Conservation (phyloP, 2,113 vertebrate species). For the Columba livia region DNA sequence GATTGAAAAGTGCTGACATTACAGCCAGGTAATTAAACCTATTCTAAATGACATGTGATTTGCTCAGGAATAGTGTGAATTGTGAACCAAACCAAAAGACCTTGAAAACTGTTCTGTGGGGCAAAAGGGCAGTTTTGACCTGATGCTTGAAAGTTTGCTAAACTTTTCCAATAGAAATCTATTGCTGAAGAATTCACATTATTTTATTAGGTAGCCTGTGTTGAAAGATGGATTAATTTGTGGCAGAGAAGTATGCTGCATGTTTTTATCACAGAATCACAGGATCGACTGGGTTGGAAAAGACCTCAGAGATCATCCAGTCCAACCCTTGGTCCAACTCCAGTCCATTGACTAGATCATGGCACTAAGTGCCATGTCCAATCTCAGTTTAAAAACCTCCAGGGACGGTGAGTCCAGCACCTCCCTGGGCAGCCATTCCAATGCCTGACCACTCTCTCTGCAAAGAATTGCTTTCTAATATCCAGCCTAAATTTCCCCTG, state of each 20-base stretch:
- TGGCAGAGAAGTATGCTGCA: neutral
- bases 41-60: neutral
- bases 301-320: no score
- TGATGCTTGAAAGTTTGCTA: neutral
- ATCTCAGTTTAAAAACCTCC: no score
- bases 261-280: neutral
- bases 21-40: neutral
- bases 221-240: neutral
- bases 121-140: neutral
- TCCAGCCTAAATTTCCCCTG: no score
- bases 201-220: neutral
- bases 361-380: no score
- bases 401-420: no score
- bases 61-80: neutral
- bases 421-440: no score
- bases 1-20: neutral
- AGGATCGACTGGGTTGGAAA: no score
- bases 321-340: no score
- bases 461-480: no score
- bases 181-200: neutral
- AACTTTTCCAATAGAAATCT: neutral
- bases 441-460: no score
- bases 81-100: neutral
- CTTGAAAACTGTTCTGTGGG: neutral
- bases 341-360: no score